Evolutionary conservation across 2,113 vertebrate species (phyloP), one percentile per base, ranked within the genome.

Genomic region (Ciconia stormi): DNA sequence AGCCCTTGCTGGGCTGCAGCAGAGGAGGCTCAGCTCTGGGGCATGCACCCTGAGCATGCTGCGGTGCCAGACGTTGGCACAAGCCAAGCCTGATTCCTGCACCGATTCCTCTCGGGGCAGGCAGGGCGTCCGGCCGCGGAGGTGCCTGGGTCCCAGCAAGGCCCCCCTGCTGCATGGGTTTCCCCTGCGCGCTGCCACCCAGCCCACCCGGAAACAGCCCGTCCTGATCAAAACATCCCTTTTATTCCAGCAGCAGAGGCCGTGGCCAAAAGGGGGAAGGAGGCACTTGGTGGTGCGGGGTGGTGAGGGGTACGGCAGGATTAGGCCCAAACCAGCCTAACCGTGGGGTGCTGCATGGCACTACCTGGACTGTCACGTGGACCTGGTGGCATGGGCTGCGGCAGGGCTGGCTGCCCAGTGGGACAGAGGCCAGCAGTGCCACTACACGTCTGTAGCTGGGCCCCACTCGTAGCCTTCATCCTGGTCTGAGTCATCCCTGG

Each of bases 381-480:
- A 18, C 4, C 7, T 2, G 12, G n/a, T 15, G 44, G 11, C 3
- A 1, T 7, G 11, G 46, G 67, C 59, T 47, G 76, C 0, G 5
- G 21, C 47, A 78, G 16, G 27, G 40, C 49, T 73, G 72, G 49
- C 17, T 47, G 47, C 40, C 30, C 36, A 8, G 36, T 6, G 17
- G 38, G 19, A 38, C 29, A 16, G 62, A 42, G 19, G 44, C 38
- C 78, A 53, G 38, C 2, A 1, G 15, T 72, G 25, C 25, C 6
- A 3, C 96, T 99, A 99, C 46, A 99, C 98, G 16, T 99, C 99
- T 6, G 99, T 99, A 22, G 99, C 99, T 1, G 99, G 99, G 16
- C 99, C 99, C 99, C 99, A 99, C 88, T 99, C 99, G 0, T 98
- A 98, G 92, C 98, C 97, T 1, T 98, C 98, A 0, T 98, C 98